A percentile compares a stretch with the other conserved stretches of the same genome.
These are phyloP conservation scores for Penelope pileata DNA, from an alignment of 2,113 vertebrate genomes.

Conservation along the genomic window DNA sequence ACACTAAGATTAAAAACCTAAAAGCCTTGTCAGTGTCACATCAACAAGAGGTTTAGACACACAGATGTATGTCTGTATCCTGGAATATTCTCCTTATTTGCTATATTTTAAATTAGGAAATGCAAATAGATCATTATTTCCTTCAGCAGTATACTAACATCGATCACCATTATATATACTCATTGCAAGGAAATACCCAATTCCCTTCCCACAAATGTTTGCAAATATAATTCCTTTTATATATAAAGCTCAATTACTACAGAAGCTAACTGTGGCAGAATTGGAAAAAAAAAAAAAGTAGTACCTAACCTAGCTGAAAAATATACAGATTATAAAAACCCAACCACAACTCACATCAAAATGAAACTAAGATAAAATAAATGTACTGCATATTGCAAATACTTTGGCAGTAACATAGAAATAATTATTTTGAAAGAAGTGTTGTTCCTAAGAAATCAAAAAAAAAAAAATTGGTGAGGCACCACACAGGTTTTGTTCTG, in stretches of 20 bases:
- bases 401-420: neutral
- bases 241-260: neutral
- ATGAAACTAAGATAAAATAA: accelerated
- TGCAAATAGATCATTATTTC: neutral
- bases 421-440: neutral
- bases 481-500: neutral
- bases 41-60: neutral
- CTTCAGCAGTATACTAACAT: neutral
- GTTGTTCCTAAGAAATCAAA: neutral
- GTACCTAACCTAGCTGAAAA: neutral
- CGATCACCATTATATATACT: neutral
- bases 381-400: neutral
- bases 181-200: neutral
- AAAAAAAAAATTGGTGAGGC: neutral
- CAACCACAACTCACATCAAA: neutral
- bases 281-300: accelerated
- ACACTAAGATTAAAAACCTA: neutral
- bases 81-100: neutral
- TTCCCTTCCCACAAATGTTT: neutral
- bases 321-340: neutral
- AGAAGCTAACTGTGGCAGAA: neutral
- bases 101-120: neutral
- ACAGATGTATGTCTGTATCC: neutral
- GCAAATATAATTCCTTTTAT: neutral
- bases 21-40: neutral